These are phyloP conservation scores for Petroica traversi DNA, from an alignment of 2,113 vertebrate genomes.

Conservation along the genomic window DNA sequence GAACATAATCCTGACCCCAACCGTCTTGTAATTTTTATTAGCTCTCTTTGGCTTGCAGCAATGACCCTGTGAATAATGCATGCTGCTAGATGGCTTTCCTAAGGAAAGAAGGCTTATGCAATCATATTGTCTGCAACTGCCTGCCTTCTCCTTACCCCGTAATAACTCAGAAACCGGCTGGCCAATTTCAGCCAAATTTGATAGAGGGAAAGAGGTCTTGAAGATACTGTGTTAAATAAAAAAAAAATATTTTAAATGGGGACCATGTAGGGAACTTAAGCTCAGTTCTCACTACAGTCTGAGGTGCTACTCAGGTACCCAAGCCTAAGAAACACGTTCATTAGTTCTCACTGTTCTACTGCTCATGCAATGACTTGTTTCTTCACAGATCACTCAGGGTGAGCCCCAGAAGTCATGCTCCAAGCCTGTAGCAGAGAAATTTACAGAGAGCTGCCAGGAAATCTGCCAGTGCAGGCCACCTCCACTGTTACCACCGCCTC, in stretches of 20 bases:
- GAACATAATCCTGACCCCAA: constrained; percentile 5
- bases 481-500: constrained; percentile 87
- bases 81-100: constrained; percentile 51
- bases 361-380: constrained; percentile 27
- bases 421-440: constrained; percentile 81
- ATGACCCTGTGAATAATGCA: constrained; percentile 45
- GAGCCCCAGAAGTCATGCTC: constrained; percentile 94
- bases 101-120: constrained; percentile 34
- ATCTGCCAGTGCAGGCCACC: constrained; percentile 91
- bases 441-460: constrained; percentile 87
- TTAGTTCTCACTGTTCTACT: background rate
- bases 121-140: constrained; percentile 4
- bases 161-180: constrained; percentile 2
- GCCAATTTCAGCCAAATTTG: background rate
- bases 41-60: constrained; percentile 17
- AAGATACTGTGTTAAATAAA: background rate
- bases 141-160: background rate
- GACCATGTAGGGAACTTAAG: background rate
- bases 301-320: background rate
- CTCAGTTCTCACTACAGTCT: background rate
- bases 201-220: background rate
- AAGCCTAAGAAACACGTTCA: background rate
- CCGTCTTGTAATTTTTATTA: constrained; percentile 35
- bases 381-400: constrained; percentile 81
- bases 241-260: background rate